These are phyloP conservation scores for Semaprochilodus insignis DNA, from an alignment of 2,797 vertebrate genomes.

Conservation along the genomic window DNA sequence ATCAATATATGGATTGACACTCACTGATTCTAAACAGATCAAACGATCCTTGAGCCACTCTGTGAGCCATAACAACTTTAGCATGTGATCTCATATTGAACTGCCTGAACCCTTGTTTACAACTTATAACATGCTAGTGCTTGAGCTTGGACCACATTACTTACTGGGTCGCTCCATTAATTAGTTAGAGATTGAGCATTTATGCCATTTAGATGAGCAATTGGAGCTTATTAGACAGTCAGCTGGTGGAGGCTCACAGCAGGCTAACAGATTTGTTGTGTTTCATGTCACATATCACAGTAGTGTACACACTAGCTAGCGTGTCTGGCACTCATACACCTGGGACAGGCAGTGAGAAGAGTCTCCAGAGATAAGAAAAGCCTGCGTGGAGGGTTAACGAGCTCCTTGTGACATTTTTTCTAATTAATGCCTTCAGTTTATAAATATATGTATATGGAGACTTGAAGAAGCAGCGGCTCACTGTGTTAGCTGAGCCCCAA, in stretches of 20 bases:
- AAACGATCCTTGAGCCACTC: constrained; percentile 35
- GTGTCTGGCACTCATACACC: constrained; percentile 54
- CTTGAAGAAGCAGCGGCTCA: constrained; percentile 8
- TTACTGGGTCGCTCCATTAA: constrained; percentile 3
- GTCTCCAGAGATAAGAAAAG: constrained; percentile 50
- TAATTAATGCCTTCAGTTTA: constrained; percentile 63
- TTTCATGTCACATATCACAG: constrained; percentile 49
- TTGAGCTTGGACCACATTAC: constrained; percentile 8
- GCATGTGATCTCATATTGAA: constrained; percentile 17
- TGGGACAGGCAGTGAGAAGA: constrained; percentile 48
- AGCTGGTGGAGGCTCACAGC: constrained; percentile 18
- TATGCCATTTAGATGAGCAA: constrained; percentile 42
- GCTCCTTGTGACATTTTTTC: constrained; percentile 52
- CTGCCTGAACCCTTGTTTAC: constrained; percentile 24
- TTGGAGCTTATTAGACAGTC: constrained; percentile 44
- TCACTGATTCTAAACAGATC: constrained; percentile 52
- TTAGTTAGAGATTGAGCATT: constrained; percentile 18
- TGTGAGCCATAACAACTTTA: constrained; percentile 38
- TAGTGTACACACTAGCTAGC: constrained; percentile 43
- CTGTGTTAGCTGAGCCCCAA: constrained; percentile 15
- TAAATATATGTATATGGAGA: constrained; percentile 57
- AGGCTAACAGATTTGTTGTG: constrained; percentile 53
- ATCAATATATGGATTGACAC: constrained; percentile 57
- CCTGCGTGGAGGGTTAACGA: constrained; percentile 60
- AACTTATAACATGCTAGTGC: not conserved